These are phyloP conservation scores for Panthera leo DNA, from an alignment of 2,113 vertebrate species.

Conservation along the genomic window DNA sequence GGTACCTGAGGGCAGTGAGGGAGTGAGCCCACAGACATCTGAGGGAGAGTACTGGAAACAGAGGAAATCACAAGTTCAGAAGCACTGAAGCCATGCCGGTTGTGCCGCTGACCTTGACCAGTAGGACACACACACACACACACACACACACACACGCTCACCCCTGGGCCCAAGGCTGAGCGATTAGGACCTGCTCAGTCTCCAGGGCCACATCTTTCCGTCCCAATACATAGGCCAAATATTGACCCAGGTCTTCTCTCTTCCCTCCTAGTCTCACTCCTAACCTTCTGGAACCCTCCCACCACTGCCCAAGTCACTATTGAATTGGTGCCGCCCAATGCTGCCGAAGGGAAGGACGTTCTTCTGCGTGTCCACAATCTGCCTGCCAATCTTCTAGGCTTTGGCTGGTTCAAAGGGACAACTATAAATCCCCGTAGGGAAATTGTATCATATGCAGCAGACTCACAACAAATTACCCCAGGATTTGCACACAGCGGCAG, in stretches of 20 bases:
- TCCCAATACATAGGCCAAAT: rapidly evolving
- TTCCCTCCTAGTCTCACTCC: neutral
- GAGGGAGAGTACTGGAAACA: neutral
- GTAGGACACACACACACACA: neutral
- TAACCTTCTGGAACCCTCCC: neutral
- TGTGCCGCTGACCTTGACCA: neutral
- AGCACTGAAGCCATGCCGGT: rapidly evolving
- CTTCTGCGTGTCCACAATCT: neutral
- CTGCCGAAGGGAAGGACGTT: rapidly evolving
- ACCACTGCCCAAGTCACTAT: too few species aligned
- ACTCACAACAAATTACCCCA: rapidly evolving
- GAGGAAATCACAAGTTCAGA: neutral
- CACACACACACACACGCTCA: neutral
- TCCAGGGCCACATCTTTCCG: neutral
- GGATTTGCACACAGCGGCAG: rapidly evolving
- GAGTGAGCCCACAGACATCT: neutral
- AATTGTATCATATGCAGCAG: rapidly evolving
- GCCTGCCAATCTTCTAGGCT: rapidly evolving
- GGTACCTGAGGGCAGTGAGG: neutral
- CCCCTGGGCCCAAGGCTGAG: too few species aligned
- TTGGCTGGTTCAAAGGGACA: neutral
- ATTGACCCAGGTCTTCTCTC: neutral
- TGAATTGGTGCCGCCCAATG: rapidly evolving
- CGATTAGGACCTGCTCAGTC: neutral
- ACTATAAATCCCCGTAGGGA: rapidly evolving